Conservation (phyloP, 1,140 invertebrate species). For the Drosophila prosaltans region DNA sequence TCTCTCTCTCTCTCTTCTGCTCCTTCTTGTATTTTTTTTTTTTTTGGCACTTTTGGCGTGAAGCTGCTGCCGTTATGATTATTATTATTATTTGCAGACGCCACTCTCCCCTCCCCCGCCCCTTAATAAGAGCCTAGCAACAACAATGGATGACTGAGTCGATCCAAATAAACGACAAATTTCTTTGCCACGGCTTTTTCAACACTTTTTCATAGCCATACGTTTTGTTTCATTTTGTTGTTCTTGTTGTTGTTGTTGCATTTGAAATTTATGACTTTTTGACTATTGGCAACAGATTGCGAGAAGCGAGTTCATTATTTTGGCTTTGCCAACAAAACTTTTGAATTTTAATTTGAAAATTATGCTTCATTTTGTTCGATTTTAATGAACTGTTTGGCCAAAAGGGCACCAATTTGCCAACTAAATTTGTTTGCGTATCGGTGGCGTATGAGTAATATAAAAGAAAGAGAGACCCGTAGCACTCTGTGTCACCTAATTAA, state of each 20-base stretch:
- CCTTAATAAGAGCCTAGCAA: slow-evolving; percentile 7
- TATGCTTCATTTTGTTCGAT: slow-evolving; percentile 62
- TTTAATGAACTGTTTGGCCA: slow-evolving; percentile 53
- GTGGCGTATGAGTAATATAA: slow-evolving; percentile 55
- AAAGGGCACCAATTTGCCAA: slow-evolving; percentile 23
- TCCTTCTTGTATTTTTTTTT: too few relatives aligned
- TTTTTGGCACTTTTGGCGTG: slow-evolving; percentile 74
- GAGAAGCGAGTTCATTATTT: slow-evolving; percentile 70
- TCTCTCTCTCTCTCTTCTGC: slow-evolving; percentile 47
- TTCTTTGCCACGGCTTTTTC: slow-evolving; percentile 56
- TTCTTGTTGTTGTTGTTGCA: slow-evolving; percentile 60
- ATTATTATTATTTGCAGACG: slow-evolving; percentile 72
- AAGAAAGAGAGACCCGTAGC: neutral
- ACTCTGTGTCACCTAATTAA: slow-evolving; percentile 55
- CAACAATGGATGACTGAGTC: slow-evolving; percentile 72
- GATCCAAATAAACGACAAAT: slow-evolving; percentile 43
- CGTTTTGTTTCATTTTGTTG: slow-evolving; percentile 39
- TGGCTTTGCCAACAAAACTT: slow-evolving; percentile 63
- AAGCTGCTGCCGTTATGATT: slow-evolving; percentile 75
- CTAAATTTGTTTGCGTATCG: slow-evolving; percentile 60
- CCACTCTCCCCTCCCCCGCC: neutral
- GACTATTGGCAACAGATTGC: slow-evolving; percentile 81
- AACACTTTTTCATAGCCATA: slow-evolving; percentile 64
- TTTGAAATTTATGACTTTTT: slow-evolving; percentile 79
- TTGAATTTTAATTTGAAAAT: slow-evolving; percentile 81